Conservation (phyloP, 2,888 invertebrate species). For the Calephelis perditalis region DNA sequence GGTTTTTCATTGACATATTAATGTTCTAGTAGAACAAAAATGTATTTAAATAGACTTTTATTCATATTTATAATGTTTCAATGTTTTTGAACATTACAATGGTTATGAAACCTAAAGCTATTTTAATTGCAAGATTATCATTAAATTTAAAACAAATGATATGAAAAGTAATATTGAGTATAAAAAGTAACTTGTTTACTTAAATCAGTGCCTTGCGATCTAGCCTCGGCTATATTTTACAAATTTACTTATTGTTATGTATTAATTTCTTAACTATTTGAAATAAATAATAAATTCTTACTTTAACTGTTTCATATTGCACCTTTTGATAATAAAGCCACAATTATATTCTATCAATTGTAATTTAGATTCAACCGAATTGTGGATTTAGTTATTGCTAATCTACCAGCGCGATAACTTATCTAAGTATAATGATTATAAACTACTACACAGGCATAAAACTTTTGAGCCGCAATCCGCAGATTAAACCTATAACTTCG, state of each 20-base stretch:
- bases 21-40: too few species aligned
- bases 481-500: conserved; percentile 10
- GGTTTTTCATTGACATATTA: too few species aligned
- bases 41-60: too few species aligned
- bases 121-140: too few species aligned
- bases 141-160: not conserved
- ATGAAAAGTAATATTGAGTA: not conserved
- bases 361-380: conserved; percentile 2
- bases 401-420: conserved; percentile 22
- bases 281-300: conserved; percentile 3
- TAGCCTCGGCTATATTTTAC: conserved; percentile 1
- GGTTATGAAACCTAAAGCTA: too few species aligned
- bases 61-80: too few species aligned
- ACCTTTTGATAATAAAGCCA: conserved; percentile 8
- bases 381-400: conserved; percentile 56
- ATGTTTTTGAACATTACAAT: too few species aligned
- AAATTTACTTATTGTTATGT: conserved; percentile 6
- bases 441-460: conserved; percentile 48
- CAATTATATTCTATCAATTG: conserved; percentile 1
- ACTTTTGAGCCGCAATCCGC: conserved; percentile 50
- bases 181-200: not conserved
- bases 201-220: not conserved
- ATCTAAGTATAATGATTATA: conserved; percentile 33
- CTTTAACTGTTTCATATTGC: conserved; percentile 3
- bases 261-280: conserved; percentile 2